phyloP scores from a whole-genome alignment of 2,113 vertebrate genomes.

The Talpa occidentalis region DNA sequence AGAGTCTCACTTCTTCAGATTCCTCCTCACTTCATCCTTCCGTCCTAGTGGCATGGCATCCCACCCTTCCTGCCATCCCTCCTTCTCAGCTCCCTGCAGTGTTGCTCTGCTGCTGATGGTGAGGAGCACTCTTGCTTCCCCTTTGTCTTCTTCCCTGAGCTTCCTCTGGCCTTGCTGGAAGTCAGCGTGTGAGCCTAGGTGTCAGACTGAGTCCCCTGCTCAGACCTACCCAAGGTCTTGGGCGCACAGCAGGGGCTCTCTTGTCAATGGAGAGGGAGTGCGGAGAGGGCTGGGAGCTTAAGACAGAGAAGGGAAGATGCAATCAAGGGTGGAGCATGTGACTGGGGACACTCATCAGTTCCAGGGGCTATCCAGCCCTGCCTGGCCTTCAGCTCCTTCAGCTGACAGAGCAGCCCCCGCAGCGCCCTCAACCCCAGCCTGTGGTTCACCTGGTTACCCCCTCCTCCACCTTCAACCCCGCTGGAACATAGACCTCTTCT shows the following conservation, averaged over 20 bases:
- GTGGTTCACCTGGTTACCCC: background rate
- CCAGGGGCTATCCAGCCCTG: background rate
- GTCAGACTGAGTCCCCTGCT: background rate
- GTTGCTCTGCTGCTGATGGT: background rate
- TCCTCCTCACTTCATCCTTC: background rate
- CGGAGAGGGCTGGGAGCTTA: background rate
- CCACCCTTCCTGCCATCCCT: background rate
- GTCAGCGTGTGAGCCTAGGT: background rate
- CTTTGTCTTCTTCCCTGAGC: background rate
- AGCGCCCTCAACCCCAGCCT: background rate
- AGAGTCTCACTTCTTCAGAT: background rate
- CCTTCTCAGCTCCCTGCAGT: background rate
- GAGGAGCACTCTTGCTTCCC: background rate
- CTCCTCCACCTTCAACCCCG: background rate
- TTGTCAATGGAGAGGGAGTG: background rate
- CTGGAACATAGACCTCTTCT: background rate
- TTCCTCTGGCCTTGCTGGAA: background rate
- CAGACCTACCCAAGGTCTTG: background rate
- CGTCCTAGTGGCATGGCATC: background rate
- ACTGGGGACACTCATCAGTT: background rate
- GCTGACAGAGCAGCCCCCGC: background rate
- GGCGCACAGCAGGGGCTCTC: too few relatives aligned
- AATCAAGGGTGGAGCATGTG: background rate
- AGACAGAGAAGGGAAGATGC: background rate
- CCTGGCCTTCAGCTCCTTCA: background rate